phyloP scores from a whole-genome alignment of 2,797 vertebrate species.

The Chaenodraco wilsoni region DNA sequence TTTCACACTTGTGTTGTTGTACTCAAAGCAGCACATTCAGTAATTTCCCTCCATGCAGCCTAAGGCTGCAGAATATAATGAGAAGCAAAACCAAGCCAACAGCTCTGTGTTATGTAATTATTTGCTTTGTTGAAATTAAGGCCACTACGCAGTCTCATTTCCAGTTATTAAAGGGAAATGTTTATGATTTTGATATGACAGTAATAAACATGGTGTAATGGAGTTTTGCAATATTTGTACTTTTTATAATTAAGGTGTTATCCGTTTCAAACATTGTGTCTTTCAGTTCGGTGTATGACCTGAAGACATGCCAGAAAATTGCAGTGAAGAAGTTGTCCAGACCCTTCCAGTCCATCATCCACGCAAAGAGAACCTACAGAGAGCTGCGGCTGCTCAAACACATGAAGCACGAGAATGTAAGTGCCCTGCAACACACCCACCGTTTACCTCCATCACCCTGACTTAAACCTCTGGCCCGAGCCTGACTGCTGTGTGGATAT shows the following conservation, averaged over 20 bases:
- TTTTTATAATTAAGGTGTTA: neutral
- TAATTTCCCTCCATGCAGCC: slow-evolving; percentile 31
- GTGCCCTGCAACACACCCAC: slow-evolving; percentile 61
- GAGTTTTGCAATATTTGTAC: neutral
- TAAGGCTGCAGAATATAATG: slow-evolving; percentile 34
- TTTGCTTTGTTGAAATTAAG: slow-evolving; percentile 49
- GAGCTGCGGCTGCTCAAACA: slow-evolving; percentile 97
- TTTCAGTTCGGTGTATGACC: slow-evolving; percentile 90
- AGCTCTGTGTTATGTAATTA: slow-evolving; percentile 42
- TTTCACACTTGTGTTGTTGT: slow-evolving; percentile 3
- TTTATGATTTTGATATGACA: slow-evolving; percentile 10
- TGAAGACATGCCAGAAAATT: slow-evolving; percentile 86
- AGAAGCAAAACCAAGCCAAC: slow-evolving; percentile 53
- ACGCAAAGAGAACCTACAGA: slow-evolving; percentile 97
- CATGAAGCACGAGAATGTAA: slow-evolving; percentile 99
- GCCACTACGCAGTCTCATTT: slow-evolving; percentile 38
- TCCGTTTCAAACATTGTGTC: neutral
- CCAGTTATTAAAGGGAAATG: slow-evolving; percentile 1
- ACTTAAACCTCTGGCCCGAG: neutral
- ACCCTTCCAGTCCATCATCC: slow-evolving; percentile 98
- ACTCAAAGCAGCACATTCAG: slow-evolving; percentile 26
- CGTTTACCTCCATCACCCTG: neutral
- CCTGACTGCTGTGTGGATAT: neutral
- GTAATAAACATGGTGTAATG: neutral
- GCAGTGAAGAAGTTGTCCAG: slow-evolving; percentile 98